phyloP scores from a whole-genome alignment of 2,888 invertebrate genomes.

The Pogonocherus hispidulus region DNA sequence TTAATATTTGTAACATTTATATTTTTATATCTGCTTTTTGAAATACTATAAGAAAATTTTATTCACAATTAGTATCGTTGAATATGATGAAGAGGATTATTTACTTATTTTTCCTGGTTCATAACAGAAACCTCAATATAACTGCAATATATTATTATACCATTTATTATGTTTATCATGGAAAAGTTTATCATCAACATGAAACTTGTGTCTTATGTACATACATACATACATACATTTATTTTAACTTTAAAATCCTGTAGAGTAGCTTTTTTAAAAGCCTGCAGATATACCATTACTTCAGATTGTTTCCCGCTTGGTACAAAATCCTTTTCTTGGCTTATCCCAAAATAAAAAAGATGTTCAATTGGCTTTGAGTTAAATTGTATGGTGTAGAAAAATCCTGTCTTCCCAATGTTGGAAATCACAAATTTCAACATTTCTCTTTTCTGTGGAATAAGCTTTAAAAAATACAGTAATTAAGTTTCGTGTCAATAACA shows the following conservation, averaged over 20 bases:
- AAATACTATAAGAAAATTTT: too few relatives aligned
- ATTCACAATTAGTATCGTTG: too few relatives aligned
- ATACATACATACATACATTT: constrained; percentile 44
- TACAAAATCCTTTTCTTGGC: constrained; percentile 47
- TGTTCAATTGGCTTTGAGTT: constrained; percentile 40
- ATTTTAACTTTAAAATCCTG: constrained; percentile 46
- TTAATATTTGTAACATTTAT: too few relatives aligned
- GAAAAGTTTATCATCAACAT: too few relatives aligned
- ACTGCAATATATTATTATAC: too few relatives aligned
- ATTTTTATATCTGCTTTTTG: too few relatives aligned
- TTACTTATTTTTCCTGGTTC: too few relatives aligned
- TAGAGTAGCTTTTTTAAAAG: constrained; percentile 37
- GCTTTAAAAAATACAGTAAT: constrained; percentile 29
- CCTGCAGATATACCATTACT: constrained; percentile 27
- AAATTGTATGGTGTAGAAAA: constrained; percentile 49
- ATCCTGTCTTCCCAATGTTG: constrained; percentile 49
- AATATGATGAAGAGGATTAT: too few relatives aligned
- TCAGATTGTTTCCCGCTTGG: constrained; percentile 7
- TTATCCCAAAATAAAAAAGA: constrained; percentile 39
- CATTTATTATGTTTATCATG: too few relatives aligned
- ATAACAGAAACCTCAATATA: too few relatives aligned
- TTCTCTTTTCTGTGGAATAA: constrained; percentile 37
- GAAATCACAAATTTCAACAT: constrained; percentile 39
- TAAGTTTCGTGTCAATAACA: not conserved
- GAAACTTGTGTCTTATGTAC: too few relatives aligned